Base-by-base conservation (phyloP, 2,797 vertebrate genomes). In the Sebastes diploproa region DNA sequence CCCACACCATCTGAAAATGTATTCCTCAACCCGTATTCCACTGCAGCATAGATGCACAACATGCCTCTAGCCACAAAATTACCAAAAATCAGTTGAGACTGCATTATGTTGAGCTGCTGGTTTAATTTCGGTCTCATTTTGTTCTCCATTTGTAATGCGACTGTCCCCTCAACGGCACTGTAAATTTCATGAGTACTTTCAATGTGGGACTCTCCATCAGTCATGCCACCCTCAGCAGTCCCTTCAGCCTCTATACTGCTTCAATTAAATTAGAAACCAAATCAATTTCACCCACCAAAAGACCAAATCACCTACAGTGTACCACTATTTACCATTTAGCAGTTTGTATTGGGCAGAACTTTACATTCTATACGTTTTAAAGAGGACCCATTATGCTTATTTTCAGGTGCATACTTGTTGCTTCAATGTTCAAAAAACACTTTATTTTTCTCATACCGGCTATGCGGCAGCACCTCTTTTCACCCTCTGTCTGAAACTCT, bases 71-170 rank as follows among this genome's bases (percentile, higher is more conserved):
- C 22, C 65, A 77, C 63, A 68, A 20, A 73, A 73, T 68, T 61
- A 29, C 64, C 25, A 55, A 63, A 77, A 71, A 34, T 77, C 34
- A 56, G 20, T 27, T 59, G 20, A 55, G 20, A 5, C 16, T 32
- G 23, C 54, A 69, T 58, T 67, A 58, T 70, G 36, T 59, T 75
- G 54, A 18, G 10, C 27, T 67, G 55, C 58, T 74, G 20, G 36
- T 77, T 86, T 78, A 58, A 79, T 85, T 75, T 82, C 10, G 7
- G 16, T 42, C 64, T 80, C 55, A 46, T 68, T 76, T 74, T 80
- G 58, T 29, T 78, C 22, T 36, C 20, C 7, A 29, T 78, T 70
- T 81, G 42, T 61, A 56, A 75, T 42, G 52, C 58, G 68, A 25
- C 64, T 62, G 36, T 61, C 66, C 25, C 7, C 70, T 66, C 30